Evolutionary conservation across 2,888 invertebrate species (phyloP).

Genomic region (Pollenia amentaria): DNA sequence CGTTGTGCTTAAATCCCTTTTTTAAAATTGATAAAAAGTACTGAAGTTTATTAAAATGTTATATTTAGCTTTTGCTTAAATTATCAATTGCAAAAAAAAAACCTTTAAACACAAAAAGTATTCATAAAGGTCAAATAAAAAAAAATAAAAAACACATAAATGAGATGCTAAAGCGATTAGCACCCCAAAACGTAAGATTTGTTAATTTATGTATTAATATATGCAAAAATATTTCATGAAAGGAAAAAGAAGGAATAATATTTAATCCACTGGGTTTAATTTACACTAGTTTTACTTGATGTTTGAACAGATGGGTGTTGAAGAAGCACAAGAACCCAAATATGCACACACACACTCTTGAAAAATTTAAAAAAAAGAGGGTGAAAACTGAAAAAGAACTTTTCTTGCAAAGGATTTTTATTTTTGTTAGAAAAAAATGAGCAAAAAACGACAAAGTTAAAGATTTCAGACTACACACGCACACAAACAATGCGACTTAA

Average conservation of each 20-base stretch:
- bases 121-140: constrained; percentile 48
- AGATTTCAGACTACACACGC: constrained; percentile 34
- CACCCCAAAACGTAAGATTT: constrained; percentile 7
- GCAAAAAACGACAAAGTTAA: constrained; percentile 20
- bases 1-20: no score
- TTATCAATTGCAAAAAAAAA: constrained; percentile 27
- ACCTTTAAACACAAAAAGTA: background rate
- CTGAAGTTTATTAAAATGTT: no score
- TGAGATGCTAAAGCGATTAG: constrained; percentile 63
- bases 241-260: constrained; percentile 9
- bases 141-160: constrained; percentile 46
- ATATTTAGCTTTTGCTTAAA: background rate
- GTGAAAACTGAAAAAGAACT: constrained; percentile 28
- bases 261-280: constrained; percentile 68
- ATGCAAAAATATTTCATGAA: constrained; percentile 44
- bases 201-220: constrained; percentile 32
- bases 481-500: background rate
- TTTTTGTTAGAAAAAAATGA: constrained; percentile 9
- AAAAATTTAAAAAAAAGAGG: background rate
- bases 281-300: constrained; percentile 46
- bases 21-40: no score
- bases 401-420: constrained; percentile 20
- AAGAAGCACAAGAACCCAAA: constrained; percentile 1
- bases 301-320: constrained; percentile 17
- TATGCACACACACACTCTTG: background rate